Conservation (phyloP, 2,113 vertebrate species). For the Loxodonta africana region DNA sequence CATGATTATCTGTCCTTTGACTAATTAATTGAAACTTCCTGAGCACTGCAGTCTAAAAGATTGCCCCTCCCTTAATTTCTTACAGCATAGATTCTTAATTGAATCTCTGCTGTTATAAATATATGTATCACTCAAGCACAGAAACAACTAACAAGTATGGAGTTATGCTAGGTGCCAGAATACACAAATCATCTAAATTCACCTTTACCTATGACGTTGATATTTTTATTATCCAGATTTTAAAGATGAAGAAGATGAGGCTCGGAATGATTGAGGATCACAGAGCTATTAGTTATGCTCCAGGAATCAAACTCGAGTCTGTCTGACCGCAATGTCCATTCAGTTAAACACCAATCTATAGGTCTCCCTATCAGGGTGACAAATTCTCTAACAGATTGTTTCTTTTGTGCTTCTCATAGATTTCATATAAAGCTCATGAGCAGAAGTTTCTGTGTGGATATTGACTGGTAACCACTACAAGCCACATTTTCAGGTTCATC, state of each 20-base stretch:
- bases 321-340: background rate
- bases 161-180: background rate
- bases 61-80: background rate
- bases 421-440: background rate
- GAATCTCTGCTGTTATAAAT: background rate
- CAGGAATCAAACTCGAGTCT: background rate
- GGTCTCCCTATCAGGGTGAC: background rate
- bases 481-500: background rate
- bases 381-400: background rate
- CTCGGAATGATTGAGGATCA: background rate
- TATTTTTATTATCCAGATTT: background rate
- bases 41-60: background rate
- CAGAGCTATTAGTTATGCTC: background rate
- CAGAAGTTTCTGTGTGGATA: background rate
- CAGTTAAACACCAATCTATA: too few relatives aligned
- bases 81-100: background rate
- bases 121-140: background rate
- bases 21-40: background rate
- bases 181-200: background rate
- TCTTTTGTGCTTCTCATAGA: background rate
- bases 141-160: background rate
- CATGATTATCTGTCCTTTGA: conserved; percentile 7
- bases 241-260: background rate
- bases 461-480: background rate
- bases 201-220: background rate